Percentiles rank a stretch among this genome's conserved stretches.
phyloP scores from a whole-genome alignment of 2,797 vertebrate species.

The Dallia pectoralis region DNA sequence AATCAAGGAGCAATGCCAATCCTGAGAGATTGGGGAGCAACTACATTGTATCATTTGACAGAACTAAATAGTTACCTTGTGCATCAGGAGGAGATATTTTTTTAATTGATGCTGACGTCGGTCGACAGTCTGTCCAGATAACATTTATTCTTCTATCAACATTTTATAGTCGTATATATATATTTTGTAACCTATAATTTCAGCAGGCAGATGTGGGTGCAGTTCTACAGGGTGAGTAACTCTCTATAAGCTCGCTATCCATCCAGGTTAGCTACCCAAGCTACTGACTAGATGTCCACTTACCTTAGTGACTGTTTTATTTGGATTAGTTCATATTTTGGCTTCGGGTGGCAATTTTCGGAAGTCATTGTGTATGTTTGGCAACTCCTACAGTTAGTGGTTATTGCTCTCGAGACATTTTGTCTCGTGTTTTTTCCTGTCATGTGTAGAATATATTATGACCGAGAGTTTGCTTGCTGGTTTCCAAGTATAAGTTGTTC shows the following conservation, averaged over 20 bases:
- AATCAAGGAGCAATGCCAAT: slow-evolving; percentile 66
- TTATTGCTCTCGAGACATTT: not conserved
- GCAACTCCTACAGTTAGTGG: slow-evolving; percentile 34
- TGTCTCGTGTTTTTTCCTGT: slow-evolving; percentile 7
- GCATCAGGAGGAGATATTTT: slow-evolving; percentile 61
- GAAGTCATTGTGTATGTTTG: slow-evolving; percentile 19
- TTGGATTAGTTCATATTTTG: not conserved
- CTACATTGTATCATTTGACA: slow-evolving; percentile 70
- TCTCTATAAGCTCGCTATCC: slow-evolving; percentile 50
- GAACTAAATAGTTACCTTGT: slow-evolving; percentile 76
- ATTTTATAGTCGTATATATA: slow-evolving; percentile 45
- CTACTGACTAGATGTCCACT: not conserved
- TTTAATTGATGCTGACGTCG: slow-evolving; percentile 51
- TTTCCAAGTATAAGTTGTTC: not conserved
- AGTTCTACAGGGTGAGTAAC: slow-evolving; percentile 72
- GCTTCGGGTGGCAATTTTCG: slow-evolving; percentile 12
- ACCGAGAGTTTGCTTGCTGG: slow-evolving; percentile 38
- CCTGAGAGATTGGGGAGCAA: slow-evolving; percentile 78
- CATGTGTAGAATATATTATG: slow-evolving; percentile 11
- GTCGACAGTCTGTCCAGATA: slow-evolving; percentile 18
- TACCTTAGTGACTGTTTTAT: slow-evolving; percentile 33
- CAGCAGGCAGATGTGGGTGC: slow-evolving; percentile 74
- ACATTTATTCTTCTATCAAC: slow-evolving; percentile 3
- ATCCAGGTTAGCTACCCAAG: slow-evolving; percentile 31
- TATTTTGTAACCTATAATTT: slow-evolving; percentile 41